Conservation (phyloP, 2,888 invertebrate genomes). For the Ophioninae sp. region DNA sequence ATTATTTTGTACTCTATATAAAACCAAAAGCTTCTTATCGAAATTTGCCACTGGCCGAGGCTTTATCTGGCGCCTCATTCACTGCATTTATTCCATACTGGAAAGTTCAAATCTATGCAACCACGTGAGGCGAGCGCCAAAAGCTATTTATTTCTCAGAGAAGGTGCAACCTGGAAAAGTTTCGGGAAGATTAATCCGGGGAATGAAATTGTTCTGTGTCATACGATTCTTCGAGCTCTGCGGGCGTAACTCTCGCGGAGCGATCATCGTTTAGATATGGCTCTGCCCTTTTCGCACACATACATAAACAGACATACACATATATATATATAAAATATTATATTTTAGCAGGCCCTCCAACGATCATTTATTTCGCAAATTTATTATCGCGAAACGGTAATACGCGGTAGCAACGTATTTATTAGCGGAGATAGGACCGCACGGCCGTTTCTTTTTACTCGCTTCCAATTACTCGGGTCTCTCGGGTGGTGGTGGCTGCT, state of each 20-base stretch:
- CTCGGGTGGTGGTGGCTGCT: conserved; percentile 20
- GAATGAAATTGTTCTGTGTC: conserved; percentile 43
- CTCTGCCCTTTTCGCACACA: conserved; percentile 5
- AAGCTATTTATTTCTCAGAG: not conserved
- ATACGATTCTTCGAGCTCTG: conserved; percentile 17
- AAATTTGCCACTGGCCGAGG: too few relatives aligned
- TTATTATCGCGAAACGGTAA: conserved; percentile 72
- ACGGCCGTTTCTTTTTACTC: conserved; percentile 66
- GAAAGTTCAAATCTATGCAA: too few relatives aligned
- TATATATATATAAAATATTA: too few relatives aligned
- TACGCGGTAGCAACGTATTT: conserved; percentile 76
- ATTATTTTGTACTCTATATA: too few relatives aligned
- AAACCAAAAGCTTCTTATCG: too few relatives aligned
- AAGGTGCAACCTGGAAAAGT: not conserved
- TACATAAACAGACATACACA: not conserved
- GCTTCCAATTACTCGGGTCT: conserved; percentile 73
- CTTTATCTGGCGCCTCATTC: too few relatives aligned
- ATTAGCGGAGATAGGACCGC: conserved; percentile 74
- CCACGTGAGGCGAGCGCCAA: not conserved
- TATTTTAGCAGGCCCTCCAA: conserved; percentile 26
- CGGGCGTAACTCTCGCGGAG: conserved; percentile 36
- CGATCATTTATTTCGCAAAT: conserved; percentile 73
- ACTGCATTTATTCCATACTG: too few relatives aligned
- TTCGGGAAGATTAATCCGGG: not conserved
- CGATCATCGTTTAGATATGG: conserved; percentile 60